Conservation (phyloP, 2,888 invertebrate genomes). For the Watsonalla cultraria region DNA sequence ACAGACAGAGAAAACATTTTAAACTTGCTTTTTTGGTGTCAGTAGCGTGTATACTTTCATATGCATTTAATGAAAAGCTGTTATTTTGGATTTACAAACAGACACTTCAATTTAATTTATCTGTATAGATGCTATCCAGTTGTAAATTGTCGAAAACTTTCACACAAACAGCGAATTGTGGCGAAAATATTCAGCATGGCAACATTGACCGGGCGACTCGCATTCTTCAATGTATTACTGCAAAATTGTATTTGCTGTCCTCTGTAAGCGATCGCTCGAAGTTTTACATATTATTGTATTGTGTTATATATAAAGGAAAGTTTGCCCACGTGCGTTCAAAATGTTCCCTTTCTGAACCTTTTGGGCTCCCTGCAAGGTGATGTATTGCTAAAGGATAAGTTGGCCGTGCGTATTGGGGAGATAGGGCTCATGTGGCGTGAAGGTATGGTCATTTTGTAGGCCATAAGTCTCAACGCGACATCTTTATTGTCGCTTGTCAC, state of each 20-base stretch:
- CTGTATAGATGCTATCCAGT: too few species aligned
- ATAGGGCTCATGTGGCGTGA: constrained; percentile 19
- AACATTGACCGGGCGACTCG: constrained; percentile 32
- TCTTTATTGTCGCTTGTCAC: constrained; percentile 6
- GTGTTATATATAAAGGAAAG: constrained; percentile 19
- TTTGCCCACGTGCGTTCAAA: constrained; percentile 23
- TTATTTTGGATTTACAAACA: too few species aligned
- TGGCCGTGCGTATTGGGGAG: constrained; percentile 26
- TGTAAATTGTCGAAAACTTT: constrained; percentile 21
- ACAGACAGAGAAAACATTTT: too few species aligned
- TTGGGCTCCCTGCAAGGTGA: constrained; percentile 22
- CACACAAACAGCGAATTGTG: constrained; percentile 21
- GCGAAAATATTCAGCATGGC: constrained; percentile 26
- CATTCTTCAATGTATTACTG: constrained; percentile 32
- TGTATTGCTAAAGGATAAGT: constrained; percentile 32
- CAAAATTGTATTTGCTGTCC: constrained; percentile 28
- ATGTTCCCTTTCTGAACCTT: constrained; percentile 32
- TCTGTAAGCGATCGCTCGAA: not conserved
- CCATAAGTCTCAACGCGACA: constrained; percentile 9
- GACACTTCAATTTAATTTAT: too few species aligned
- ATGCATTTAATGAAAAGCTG: too few species aligned
- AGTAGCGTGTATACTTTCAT: too few species aligned
- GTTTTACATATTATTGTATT: constrained; percentile 9
- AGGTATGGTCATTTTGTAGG: constrained; percentile 26
- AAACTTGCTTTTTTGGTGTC: too few species aligned